Evolutionary conservation across 2,888 invertebrate species (phyloP), one percentile per base, ranked within the genome.

Genomic region (Marasmarcha lunaedactyla): DNA sequence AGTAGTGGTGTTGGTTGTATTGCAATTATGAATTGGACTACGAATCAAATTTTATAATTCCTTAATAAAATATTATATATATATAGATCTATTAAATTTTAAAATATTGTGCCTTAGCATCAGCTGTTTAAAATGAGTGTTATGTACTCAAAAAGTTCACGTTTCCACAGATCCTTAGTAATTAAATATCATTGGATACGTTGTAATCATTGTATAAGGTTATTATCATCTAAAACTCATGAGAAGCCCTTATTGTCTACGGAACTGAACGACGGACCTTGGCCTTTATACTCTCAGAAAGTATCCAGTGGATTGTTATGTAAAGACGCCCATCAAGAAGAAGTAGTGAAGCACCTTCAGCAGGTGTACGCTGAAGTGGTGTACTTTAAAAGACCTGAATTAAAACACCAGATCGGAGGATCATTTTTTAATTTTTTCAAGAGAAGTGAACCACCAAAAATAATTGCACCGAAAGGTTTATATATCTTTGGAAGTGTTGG

Each of bases 401-500:
- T 61, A 34, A 20, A 20, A 7, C 53, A 52, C 3, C 51, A 50
- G 38, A 58, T 46, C 38, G 42, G 52, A 33, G 46, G 55, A 35
- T 59, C 70, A 30, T 44, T 81, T 13, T 73, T 79, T 45, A 73
- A 55, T 40, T 70, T 77, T 43, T 81, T 81, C 51, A 71, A 44
- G 46, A 74, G 56, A 53, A 56, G 55, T 43, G 57, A 70, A 47
- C 71, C 84, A 1, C 59, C 59, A 37, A 84, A 81, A 46, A 71
- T 79, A 15, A 69, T 83, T 45, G 84, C 85, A 30, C 92, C 93
- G 1, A 89, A 89, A 69, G 97, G 97, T 3, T 73, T 97, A 9
- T 97, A 97, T 60, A 88, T 97, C 43, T 89, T 92, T 74, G 97
- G 97, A 41, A 91, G 95, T 59, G 95, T 95, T 46, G 95, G 96